A percentile compares a stretch with the other conserved stretches of the same genome.
Evolutionary conservation across 1,140 invertebrate genomes (phyloP).

Genomic region (Zaprionus capensis): DNA sequence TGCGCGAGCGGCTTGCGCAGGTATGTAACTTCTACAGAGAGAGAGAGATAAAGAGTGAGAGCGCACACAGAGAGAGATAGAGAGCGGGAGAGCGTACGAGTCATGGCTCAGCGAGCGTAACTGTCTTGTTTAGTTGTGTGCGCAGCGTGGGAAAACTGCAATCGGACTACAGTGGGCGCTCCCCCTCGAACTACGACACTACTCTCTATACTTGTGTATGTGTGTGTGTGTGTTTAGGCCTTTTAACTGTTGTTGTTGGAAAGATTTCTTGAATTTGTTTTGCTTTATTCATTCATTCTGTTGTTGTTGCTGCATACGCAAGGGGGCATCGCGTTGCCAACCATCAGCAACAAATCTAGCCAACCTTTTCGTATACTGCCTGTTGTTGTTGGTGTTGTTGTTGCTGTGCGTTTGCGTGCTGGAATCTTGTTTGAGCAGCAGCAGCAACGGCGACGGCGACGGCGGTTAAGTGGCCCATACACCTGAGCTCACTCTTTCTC

Average conservation of each 20-base stretch:
- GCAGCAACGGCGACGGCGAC: conserved; percentile 21
- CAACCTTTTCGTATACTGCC: conserved; percentile 16
- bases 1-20: conserved; percentile 63
- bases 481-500: conserved; percentile 44
- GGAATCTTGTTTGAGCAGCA: conserved; percentile 70
- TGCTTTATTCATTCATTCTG: conserved; percentile 18
- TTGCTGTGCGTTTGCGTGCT: conserved; percentile 63
- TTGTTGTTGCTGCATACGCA: conserved; percentile 32
- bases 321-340: conserved; percentile 47
- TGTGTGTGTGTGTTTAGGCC: conserved; percentile 15
- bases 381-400: conserved; percentile 40
- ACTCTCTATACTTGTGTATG: background rate
- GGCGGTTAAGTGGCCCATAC: conserved; percentile 42
- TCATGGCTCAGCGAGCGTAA: conserved; percentile 75
- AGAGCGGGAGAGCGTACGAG: conserved; percentile 29
- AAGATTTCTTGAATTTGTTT: background rate
- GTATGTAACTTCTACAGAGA: conserved; percentile 56
- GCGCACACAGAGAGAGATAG: background rate
- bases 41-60: conserved; percentile 4
- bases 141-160: conserved; percentile 71
- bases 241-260: conserved; percentile 25
- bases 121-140: conserved; percentile 55
- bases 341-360: conserved; percentile 41
- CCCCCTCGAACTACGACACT: conserved; percentile 38
- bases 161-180: conserved; percentile 16